Percentiles rank a stretch among this genome's conserved stretches.
Conservation (phyloP, 2,888 invertebrate species). For the Ptilodon capucinus region DNA sequence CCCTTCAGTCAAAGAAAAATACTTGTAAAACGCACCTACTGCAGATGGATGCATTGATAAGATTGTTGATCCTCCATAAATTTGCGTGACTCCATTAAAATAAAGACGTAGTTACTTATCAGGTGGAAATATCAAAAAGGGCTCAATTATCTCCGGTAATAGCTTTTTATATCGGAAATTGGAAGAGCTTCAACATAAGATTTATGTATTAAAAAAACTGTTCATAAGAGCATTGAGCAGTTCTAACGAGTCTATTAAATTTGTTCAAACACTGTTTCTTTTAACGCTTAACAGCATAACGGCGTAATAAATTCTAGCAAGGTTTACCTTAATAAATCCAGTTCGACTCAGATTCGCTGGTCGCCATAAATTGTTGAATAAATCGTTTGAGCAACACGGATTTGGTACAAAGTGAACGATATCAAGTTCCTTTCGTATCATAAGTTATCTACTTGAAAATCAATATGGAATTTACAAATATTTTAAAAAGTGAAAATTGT, state of each 20-base stretch:
- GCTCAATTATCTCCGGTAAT: conserved; percentile 14
- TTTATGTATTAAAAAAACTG: conserved; percentile 28
- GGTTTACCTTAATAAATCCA: conserved; percentile 73
- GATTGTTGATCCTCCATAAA: background rate
- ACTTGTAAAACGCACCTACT: too few relatives aligned
- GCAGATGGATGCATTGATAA: background rate
- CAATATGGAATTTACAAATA: too few relatives aligned
- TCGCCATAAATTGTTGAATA: conserved; percentile 74
- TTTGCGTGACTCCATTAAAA: background rate
- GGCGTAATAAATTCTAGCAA: conserved; percentile 65
- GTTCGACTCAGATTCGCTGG: conserved; percentile 69
- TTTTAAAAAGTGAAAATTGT: too few relatives aligned
- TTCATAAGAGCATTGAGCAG: conserved; percentile 24
- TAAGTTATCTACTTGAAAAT: too few relatives aligned
- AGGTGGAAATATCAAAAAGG: conserved; percentile 11
- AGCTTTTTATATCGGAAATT: conserved; percentile 11
- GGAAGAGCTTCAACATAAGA: conserved; percentile 13
- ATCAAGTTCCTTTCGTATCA: too few relatives aligned
- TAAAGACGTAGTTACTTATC: too few relatives aligned
- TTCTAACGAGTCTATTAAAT: conserved; percentile 43
- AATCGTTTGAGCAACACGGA: conserved; percentile 64
- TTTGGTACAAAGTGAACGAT: conserved; percentile 47
- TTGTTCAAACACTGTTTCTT: conserved; percentile 48
- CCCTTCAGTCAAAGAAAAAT: too few relatives aligned
- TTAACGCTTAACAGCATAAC: conserved; percentile 49